Evolutionary conservation across 64 coral and sea anemone genomes (phyloP).

Genomic region (Anthopleura sola): DNA sequence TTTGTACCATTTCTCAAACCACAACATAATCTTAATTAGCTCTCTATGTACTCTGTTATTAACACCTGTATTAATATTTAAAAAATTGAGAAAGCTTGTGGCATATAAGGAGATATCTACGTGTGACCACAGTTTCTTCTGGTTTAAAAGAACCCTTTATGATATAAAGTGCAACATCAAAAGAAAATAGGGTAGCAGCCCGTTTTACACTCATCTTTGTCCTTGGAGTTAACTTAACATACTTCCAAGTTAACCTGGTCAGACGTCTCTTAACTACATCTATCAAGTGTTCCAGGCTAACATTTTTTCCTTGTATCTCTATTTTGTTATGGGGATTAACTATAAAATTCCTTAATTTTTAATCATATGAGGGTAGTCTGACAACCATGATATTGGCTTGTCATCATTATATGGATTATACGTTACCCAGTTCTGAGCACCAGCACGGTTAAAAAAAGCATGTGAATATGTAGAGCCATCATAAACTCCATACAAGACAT

Average conservation of each 20-base stretch:
- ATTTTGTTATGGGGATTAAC: constrained; percentile 19
- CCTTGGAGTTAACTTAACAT: constrained; percentile 23
- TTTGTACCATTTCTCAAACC: constrained; percentile 41
- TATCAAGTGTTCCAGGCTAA: constrained; percentile 28
- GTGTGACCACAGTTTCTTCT: constrained; percentile 10
- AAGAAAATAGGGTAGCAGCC: constrained; percentile 10
- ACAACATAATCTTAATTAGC: constrained; percentile 24
- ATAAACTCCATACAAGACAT: constrained; percentile 44
- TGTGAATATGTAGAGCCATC: constrained; percentile 44
- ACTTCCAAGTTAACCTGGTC: constrained; percentile 45
- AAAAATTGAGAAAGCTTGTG: constrained; percentile 32
- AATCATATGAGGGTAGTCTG: constrained; percentile 56
- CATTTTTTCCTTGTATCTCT: neutral
- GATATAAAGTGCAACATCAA: constrained; percentile 4
- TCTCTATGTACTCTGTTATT: constrained; percentile 18
- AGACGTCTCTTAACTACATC: constrained; percentile 14
- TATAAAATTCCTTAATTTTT: constrained; percentile 52
- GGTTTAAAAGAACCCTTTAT: constrained; percentile 5
- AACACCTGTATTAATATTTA: constrained; percentile 31
- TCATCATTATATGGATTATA: constrained; percentile 22
- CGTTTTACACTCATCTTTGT: constrained; percentile 48
- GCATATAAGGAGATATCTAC: constrained; percentile 19
- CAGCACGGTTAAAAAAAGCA: constrained; percentile 29
- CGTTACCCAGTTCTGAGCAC: constrained; percentile 34
- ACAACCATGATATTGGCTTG: constrained; percentile 52